A percentile compares a stretch with the other conserved stretches of the same genome.
Conservation (phyloP, 2,113 vertebrate genomes). For the Paradoxurus hermaphroditus region DNA sequence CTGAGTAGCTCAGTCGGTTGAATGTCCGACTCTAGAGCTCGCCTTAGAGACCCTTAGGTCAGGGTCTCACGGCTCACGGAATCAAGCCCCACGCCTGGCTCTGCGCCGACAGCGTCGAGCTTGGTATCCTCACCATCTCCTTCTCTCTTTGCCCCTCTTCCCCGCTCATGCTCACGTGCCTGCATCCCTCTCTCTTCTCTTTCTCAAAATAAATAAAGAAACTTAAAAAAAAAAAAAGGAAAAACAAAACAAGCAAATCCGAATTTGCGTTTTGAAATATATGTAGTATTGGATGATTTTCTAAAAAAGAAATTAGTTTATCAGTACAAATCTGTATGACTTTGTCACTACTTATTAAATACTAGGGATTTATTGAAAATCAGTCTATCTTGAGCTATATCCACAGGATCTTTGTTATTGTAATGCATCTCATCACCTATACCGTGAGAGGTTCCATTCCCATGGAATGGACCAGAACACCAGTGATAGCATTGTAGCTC, state of each 20-base stretch:
- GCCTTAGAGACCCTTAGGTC: no score
- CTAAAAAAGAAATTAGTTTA: slow-evolving; percentile 4
- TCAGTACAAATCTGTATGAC: background rate
- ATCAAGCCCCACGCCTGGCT: no score
- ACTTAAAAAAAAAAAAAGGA: no score
- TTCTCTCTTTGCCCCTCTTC: no score
- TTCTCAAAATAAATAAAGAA: no score
- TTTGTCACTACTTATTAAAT: slow-evolving; percentile 26
- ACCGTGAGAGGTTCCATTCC: background rate
- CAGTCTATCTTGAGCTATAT: background rate
- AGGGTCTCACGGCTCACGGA: no score
- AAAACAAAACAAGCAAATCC: background rate
- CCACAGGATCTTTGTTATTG: background rate
- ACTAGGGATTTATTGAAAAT: slow-evolving; percentile 20
- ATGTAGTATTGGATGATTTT: background rate
- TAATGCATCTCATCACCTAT: background rate
- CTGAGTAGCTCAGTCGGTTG: no score
- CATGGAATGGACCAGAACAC: background rate
- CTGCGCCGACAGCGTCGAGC: no score
- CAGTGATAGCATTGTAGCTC: background rate
- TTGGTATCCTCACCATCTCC: no score
- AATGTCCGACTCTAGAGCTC: no score
- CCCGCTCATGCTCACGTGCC: no score
- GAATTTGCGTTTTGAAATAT: background rate
- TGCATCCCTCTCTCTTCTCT: no score